Evolutionary conservation across 2,113 vertebrate species (phyloP).

Genomic region (Condylura cristata): DNA sequence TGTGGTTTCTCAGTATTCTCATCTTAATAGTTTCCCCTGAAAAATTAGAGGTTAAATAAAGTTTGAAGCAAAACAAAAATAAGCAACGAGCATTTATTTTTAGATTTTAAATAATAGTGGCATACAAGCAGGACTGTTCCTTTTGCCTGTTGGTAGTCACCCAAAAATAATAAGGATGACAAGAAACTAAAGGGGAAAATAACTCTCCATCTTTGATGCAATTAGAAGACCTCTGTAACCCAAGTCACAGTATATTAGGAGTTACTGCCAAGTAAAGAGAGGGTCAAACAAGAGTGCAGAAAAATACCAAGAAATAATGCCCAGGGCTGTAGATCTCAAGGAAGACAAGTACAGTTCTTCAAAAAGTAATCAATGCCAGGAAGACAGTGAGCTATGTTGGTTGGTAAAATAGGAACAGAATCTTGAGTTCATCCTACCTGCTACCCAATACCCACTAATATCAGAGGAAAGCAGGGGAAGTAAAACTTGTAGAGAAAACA

Average conservation of each 20-base stretch:
- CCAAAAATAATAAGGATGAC: background rate
- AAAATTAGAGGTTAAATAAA: background rate
- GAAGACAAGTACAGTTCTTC: background rate
- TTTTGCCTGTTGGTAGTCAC: background rate
- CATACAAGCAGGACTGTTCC: background rate
- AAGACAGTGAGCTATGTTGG: background rate
- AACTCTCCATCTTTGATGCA: background rate
- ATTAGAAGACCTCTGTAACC: background rate
- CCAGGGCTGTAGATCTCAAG: background rate
- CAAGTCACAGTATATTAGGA: background rate
- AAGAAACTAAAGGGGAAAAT: background rate
- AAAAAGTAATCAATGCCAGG: background rate
- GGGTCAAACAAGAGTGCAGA: background rate
- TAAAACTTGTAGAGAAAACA: background rate
- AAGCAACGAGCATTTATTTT: background rate
- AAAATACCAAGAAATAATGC: background rate
- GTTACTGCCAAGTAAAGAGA: background rate
- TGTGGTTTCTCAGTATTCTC: background rate
- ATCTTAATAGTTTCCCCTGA: background rate
- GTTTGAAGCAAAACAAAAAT: conserved; percentile 18
- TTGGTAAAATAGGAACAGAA: background rate
- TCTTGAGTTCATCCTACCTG: background rate
- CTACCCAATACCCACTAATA: background rate
- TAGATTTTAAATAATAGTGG: background rate
- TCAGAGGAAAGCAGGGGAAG: background rate